phyloP scores from a whole-genome alignment of 2,797 vertebrate genomes.

The Oryzias sinensis region DNA sequence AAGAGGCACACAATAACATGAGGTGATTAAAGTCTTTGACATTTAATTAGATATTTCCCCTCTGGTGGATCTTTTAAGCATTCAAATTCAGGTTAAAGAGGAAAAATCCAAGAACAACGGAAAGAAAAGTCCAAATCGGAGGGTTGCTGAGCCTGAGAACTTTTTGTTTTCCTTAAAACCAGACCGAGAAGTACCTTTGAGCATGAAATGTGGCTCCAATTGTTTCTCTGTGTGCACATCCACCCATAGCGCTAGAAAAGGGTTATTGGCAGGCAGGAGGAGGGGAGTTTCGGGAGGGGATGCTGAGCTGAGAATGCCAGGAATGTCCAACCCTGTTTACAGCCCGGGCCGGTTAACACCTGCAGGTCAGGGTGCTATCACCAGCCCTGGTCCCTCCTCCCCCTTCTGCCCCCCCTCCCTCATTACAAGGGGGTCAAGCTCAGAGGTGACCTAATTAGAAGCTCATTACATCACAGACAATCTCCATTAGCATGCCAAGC shows the following conservation, averaged over 20 bases:
- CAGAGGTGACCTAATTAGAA: constrained; percentile 95
- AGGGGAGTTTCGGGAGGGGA: constrained; percentile 70
- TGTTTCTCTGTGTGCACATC: constrained; percentile 72
- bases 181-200: constrained; percentile 65
- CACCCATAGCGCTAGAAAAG: constrained; percentile 62
- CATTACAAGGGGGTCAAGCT: constrained; percentile 92
- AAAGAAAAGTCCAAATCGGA: constrained; percentile 50
- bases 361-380: constrained; percentile 84
- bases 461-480: constrained; percentile 94
- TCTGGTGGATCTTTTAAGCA: constrained; percentile 44
- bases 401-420: constrained; percentile 71
- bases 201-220: constrained; percentile 76
- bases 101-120: constrained; percentile 28
- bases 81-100: constrained; percentile 47
- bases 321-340: constrained; percentile 82
- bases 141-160: constrained; percentile 40
- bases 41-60: constrained; percentile 56
- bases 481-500: constrained; percentile 90
- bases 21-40: constrained; percentile 45
- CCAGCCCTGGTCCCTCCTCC: constrained; percentile 69
- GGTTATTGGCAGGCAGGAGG: constrained; percentile 73
- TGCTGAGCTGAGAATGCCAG: constrained; percentile 77
- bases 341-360: constrained; percentile 79
- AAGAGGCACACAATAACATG: constrained; percentile 25
- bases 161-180: constrained; percentile 33